Evolutionary conservation across 2,797 vertebrate genomes (phyloP).

Genomic region (Uromys caudimaculatus): DNA sequence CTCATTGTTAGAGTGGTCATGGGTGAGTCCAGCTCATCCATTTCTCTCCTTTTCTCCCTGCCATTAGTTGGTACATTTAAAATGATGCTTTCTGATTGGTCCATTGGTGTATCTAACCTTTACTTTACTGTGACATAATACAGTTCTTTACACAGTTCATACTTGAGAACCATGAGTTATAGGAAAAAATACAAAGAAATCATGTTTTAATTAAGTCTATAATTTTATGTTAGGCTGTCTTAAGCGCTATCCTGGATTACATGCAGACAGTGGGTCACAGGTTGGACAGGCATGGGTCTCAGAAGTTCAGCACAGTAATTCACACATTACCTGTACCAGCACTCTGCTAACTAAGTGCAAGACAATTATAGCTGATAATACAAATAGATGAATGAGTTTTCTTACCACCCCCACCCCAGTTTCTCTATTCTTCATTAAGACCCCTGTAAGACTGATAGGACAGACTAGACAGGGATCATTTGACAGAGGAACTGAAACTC

Average conservation of each 20-base stretch:
- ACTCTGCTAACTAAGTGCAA: neutral
- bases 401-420: neutral
- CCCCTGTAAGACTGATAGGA: neutral
- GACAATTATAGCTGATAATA: neutral
- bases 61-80: neutral
- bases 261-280: neutral
- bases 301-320: neutral
- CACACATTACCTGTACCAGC: neutral
- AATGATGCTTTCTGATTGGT: constrained; percentile 10
- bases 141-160: neutral
- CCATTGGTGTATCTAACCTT: neutral
- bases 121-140: neutral
- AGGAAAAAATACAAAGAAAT: neutral
- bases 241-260: neutral
- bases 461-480: neutral
- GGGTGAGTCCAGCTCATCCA: neutral
- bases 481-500: constrained; percentile 16
- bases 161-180: neutral
- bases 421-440: constrained; percentile 42
- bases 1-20: neutral
- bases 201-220: neutral
- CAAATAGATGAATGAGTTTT: constrained; percentile 2
- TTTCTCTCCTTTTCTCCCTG: neutral
- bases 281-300: neutral
- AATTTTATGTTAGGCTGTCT: neutral